Evolutionary conservation across 1,140 invertebrate genomes (phyloP).

Genomic region (Penaeus indicus): DNA sequence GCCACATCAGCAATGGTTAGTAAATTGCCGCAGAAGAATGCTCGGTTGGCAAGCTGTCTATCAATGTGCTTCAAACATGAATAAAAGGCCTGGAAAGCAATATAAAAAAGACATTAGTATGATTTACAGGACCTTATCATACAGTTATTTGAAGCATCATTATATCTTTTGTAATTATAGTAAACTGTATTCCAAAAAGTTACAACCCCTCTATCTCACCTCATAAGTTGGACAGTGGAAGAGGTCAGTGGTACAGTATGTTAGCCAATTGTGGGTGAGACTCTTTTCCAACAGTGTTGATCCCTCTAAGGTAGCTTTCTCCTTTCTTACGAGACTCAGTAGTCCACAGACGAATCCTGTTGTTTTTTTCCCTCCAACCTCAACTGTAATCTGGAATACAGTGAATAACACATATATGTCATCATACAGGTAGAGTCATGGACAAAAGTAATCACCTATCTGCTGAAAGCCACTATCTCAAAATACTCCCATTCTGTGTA

Average conservation of each 20-base stretch:
- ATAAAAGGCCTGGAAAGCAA: slow-evolving; percentile 17
- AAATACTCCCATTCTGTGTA: too few species aligned
- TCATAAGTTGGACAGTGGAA: slow-evolving; percentile 45
- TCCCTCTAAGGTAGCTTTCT: slow-evolving; percentile 14
- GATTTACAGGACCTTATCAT: neutral
- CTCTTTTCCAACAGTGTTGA: slow-evolving; percentile 8
- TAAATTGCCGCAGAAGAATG: slow-evolving; percentile 39
- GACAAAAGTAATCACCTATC: too few species aligned
- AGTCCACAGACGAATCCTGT: slow-evolving; percentile 37
- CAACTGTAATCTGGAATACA: slow-evolving; percentile 21
- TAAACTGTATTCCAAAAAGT: too few species aligned
- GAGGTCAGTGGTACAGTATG: slow-evolving; percentile 31
- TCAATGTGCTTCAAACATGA: slow-evolving; percentile 45
- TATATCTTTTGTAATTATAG: too few species aligned
- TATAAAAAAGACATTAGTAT: neutral
- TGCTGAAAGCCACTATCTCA: too few species aligned
- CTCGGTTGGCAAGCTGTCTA: slow-evolving; percentile 22
- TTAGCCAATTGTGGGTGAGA: slow-evolving; percentile 41
- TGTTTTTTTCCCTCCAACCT: slow-evolving; percentile 36
- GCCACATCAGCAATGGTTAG: slow-evolving; percentile 40
- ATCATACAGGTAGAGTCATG: too few species aligned
- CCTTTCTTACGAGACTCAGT: slow-evolving; percentile 5
- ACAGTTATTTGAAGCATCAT: too few species aligned
- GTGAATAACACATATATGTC: too few species aligned
- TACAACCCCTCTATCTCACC: neutral